Conservation (phyloP, 2,113 vertebrate genomes). For the Nothobranchius kuhntae region DNA sequence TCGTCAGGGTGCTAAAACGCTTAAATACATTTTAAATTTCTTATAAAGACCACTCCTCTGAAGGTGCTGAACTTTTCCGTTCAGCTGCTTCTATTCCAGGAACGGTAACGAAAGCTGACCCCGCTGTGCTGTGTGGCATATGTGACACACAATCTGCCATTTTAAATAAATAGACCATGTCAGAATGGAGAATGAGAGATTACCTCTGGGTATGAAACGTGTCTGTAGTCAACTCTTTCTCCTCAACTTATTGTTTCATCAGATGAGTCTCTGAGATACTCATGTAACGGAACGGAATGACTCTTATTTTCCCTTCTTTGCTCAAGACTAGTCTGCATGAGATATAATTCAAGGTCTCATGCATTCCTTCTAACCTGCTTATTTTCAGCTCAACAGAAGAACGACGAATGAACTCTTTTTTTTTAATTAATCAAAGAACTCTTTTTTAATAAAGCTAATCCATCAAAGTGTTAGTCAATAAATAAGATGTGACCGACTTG, state of each 20-base stretch:
- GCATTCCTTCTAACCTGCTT: too few relatives aligned
- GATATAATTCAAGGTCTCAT: too few relatives aligned
- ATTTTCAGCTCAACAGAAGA: too few relatives aligned
- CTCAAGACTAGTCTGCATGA: too few relatives aligned
- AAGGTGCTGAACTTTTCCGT: constrained; percentile 4
- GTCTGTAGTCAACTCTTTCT: background rate
- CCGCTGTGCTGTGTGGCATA: constrained; percentile 22
- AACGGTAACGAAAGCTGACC: constrained; percentile 33
- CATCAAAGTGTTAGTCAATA: too few relatives aligned
- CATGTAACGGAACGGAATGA: too few relatives aligned
- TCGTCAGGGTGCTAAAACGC: background rate
- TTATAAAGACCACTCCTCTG: too few relatives aligned
- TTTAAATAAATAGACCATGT: constrained; percentile 31
- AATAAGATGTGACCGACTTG: too few relatives aligned
- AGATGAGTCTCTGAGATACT: constrained; percentile 60
- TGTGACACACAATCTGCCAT: constrained; percentile 32
- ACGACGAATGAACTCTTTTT: too few relatives aligned
- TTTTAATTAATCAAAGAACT: too few relatives aligned
- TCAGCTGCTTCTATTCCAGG: constrained; percentile 40
- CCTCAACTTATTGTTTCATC: background rate
- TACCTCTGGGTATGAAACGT: background rate
- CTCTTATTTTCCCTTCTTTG: too few relatives aligned
- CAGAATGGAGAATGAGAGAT: constrained; percentile 41
- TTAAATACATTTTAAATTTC: background rate
- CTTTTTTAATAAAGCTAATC: too few relatives aligned